Evolutionary conservation across 2,888 invertebrate species (phyloP).

Genomic region (Chironomus riparius): DNA sequence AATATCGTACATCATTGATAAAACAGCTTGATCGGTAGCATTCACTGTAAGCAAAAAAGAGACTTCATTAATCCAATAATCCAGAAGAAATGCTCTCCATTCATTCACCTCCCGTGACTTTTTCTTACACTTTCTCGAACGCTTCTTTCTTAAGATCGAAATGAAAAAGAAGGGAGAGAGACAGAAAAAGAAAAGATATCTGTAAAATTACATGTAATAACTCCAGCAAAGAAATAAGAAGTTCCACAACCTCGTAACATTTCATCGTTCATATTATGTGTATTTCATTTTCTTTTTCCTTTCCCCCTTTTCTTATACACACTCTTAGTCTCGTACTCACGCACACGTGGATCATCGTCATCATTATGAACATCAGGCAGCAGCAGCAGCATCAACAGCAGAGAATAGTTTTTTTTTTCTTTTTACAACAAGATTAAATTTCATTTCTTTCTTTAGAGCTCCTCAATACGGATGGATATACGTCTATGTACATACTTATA

Average conservation of each 20-base stretch:
- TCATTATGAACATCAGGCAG: not conserved
- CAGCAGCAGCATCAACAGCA: not conserved
- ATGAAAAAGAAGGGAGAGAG: not conserved
- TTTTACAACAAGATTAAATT: slow-evolving; percentile 6
- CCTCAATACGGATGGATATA: not conserved
- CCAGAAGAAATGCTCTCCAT: too few species aligned
- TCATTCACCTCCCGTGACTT: too few species aligned
- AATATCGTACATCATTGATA: too few species aligned
- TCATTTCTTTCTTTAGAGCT: not conserved
- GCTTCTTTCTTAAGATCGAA: not conserved
- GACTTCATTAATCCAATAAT: too few species aligned
- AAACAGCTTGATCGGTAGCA: not conserved
- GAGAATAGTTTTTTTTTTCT: not conserved
- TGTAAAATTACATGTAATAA: slow-evolving; percentile 25
- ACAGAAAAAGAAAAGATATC: slow-evolving; percentile 5
- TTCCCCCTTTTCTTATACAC: not conserved
- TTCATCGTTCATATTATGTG: slow-evolving; percentile 1
- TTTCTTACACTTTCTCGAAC: too few species aligned
- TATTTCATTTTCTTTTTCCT: not conserved
- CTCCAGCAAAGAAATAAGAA: slow-evolving; percentile 26
- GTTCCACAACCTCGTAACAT: slow-evolving; percentile 25
- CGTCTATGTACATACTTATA: too few species aligned
- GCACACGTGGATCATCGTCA: not conserved
- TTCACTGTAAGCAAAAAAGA: too few species aligned
- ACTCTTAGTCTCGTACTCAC: slow-evolving; percentile 2